phyloP scores from a whole-genome alignment of 2,797 vertebrate genomes.

The Gymnoscopelus braueri region DNA sequence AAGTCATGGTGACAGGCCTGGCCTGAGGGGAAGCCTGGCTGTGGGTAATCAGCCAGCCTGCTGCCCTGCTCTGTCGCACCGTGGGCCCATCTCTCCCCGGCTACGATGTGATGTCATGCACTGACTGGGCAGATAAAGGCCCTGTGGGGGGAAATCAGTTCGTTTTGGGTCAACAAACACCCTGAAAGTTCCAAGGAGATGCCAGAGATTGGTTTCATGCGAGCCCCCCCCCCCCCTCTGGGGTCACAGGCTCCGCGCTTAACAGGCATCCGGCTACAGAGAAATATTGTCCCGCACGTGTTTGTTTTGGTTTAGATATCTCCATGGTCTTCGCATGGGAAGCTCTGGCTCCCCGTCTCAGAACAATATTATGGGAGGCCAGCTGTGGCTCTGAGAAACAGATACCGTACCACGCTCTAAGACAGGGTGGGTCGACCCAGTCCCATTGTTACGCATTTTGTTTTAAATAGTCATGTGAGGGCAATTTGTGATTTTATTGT shows the following conservation, averaged over 20 bases:
- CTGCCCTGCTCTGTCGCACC: constrained; percentile 61
- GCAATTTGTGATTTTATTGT: constrained; percentile 26
- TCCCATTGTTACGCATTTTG: constrained; percentile 28
- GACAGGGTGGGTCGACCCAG: constrained; percentile 34
- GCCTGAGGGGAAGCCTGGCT: constrained; percentile 72
- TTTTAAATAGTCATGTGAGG: constrained; percentile 10
- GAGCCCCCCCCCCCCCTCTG: constrained; percentile 53
- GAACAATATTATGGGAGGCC: constrained; percentile 71
- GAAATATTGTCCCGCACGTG: constrained; percentile 75
- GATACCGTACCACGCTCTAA: constrained; percentile 45
- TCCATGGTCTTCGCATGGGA: constrained; percentile 70
- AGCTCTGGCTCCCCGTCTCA: constrained; percentile 54
- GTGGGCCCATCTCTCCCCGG: constrained; percentile 64
- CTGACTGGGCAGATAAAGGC: constrained; percentile 76
- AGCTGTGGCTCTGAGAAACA: constrained; percentile 63
- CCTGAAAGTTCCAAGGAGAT: constrained; percentile 71
- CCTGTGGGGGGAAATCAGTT: constrained; percentile 76
- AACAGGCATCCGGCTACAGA: constrained; percentile 75
- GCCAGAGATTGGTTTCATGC: constrained; percentile 77
- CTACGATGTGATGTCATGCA: constrained; percentile 77
- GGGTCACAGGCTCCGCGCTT: constrained; percentile 68
- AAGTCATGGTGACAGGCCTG: constrained; percentile 80
- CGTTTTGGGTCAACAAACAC: constrained; percentile 83
- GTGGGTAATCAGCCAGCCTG: constrained; percentile 69
- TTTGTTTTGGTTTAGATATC: constrained; percentile 81